Evolutionary conservation across 2,797 vertebrate genomes (phyloP), one percentile per base, ranked within the genome.

Genomic region (Varecia variegata): DNA sequence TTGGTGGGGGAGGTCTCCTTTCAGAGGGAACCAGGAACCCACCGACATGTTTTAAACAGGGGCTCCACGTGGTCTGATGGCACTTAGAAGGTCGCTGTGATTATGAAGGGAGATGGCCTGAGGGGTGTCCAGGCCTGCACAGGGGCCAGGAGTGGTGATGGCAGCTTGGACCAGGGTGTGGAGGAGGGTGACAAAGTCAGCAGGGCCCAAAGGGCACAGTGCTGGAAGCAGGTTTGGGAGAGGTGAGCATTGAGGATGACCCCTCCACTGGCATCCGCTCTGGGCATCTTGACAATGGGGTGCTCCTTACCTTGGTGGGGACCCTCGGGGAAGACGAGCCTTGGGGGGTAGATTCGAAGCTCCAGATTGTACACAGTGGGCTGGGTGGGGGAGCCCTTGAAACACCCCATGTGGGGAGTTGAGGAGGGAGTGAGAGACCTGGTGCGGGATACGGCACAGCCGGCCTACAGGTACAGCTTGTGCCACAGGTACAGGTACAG

Each of bases 321-420:
- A 56, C 11, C 27, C 54, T 56, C 3, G 2, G 65, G 23, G 1
- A 47, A 70, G 35, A 17, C 35, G 15, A 25, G 76, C n/a, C 68
- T 2, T 68, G 8, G 35, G 14, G 7, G 7, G 38, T 2, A 25
- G 27, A 15, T 4, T n/a, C 0, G 40, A 52, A 54, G 35, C 38
- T 58, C 50, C 2, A 0, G 2, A 6, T 18, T 3, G 52, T 52
- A 30, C 9, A 15, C 1, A 1, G 0, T 5, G 80, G 77, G n/a
- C 60, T 1, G 11, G 32, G 62, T 0, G 1, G 62, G 43, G 17
- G 9, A 58, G 68, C 35, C 80, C 83, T 65, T 5, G 65, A 35
- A 47, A 32, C 25, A 27, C 0, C 3, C 25, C 47, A 3, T 0
- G 2, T 35, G 6, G 14, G 1, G 15, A 2, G 10, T 21, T 4